Evolutionary conservation across 1,140 invertebrate genomes (phyloP).

Genomic region (Metaphire vulgaris): DNA sequence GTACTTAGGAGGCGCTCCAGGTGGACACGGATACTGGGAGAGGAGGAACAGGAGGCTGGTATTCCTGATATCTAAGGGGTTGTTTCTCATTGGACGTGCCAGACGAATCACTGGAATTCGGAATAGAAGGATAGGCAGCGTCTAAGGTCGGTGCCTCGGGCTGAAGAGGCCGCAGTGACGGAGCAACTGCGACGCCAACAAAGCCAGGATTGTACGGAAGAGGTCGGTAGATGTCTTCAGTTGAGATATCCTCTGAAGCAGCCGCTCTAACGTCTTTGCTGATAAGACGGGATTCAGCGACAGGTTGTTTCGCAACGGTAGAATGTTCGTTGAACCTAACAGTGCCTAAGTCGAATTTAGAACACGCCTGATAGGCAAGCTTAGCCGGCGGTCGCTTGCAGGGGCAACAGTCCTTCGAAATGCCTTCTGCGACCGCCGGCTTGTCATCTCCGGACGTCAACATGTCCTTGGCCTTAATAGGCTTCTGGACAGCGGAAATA

Average conservation of each 20-base stretch:
- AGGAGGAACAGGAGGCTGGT: too few relatives aligned
- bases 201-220: background rate
- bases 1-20: background rate
- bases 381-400: background rate
- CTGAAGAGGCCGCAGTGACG: background rate
- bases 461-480: background rate
- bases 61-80: background rate
- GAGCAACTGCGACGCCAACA: background rate
- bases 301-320: background rate
- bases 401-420: background rate
- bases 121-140: background rate
- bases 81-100: background rate
- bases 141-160: background rate
- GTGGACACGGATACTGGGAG: background rate
- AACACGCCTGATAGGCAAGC: background rate
- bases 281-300: background rate
- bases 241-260: background rate
- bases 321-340: background rate
- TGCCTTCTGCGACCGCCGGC: too few relatives aligned
- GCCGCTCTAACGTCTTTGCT: background rate
- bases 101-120: too few relatives aligned
- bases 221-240: background rate
- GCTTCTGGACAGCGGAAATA: background rate
- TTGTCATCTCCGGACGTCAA: background rate
- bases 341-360: background rate